phyloP scores from a whole-genome alignment of 1,140 invertebrate species.

The Drosophila quadrilineata region DNA sequence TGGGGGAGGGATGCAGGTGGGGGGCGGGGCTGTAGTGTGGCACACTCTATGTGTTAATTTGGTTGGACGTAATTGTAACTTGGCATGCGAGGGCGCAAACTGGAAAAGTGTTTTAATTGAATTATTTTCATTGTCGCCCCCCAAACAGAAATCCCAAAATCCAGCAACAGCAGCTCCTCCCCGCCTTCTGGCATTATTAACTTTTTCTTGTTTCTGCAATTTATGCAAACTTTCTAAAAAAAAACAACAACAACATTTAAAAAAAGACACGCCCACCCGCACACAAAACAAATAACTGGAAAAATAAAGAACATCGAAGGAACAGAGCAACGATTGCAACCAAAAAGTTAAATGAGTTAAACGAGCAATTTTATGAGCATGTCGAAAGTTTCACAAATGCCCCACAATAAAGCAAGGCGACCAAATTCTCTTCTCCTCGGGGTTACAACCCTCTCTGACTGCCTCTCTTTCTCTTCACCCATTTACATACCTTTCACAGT shows the following conservation, averaged over 20 bases:
- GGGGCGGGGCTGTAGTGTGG: background rate
- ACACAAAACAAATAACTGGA: no score
- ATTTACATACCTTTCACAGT: no score
- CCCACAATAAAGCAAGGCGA: constrained; percentile 46
- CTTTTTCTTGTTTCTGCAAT: constrained; percentile 72
- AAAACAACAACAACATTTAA: constrained; percentile 12
- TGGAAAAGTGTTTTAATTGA: constrained; percentile 80
- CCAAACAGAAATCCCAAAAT: constrained; percentile 38
- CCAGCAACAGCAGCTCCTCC: background rate
- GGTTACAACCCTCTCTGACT: no score
- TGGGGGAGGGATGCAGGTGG: background rate
- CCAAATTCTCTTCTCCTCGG: no score
- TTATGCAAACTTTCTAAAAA: constrained; percentile 70
- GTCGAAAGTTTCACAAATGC: constrained; percentile 62
- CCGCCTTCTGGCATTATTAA: constrained; percentile 66
- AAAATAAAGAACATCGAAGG: constrained; percentile 31
- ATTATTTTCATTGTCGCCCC: constrained; percentile 78
- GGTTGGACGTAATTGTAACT: constrained; percentile 74
- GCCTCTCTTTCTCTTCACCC: no score
- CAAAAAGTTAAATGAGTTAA: constrained; percentile 80
- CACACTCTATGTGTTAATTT: constrained; percentile 70
- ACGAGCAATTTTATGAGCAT: constrained; percentile 76
- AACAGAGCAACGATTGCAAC: constrained; percentile 37
- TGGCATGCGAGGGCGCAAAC: constrained; percentile 65
- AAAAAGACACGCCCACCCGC: constrained; percentile 3